Evolutionary conservation across 2,888 invertebrate species (phyloP).

Genomic region (Cyclophora punctaria): DNA sequence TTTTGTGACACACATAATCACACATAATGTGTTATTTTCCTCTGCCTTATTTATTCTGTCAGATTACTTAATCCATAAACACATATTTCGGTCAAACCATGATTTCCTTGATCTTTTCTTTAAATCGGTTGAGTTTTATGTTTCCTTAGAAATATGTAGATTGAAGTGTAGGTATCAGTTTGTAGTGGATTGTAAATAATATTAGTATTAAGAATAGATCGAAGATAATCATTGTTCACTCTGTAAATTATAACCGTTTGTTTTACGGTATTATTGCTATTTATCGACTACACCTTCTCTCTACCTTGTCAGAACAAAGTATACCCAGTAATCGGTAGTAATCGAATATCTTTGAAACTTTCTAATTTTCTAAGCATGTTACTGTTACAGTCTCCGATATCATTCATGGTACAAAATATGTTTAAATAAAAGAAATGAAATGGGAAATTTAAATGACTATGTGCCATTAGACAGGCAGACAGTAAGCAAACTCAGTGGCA

Average conservation of each 20-base stretch:
- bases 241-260: too few species aligned
- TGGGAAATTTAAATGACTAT: slow-evolving; percentile 33
- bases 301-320: too few species aligned
- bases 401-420: slow-evolving; percentile 61
- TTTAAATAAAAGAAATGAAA: slow-evolving; percentile 22
- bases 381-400: slow-evolving; percentile 13
- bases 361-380: neutral
- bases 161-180: slow-evolving; percentile 20
- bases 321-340: too few species aligned
- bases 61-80: too few species aligned
- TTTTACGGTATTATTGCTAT: too few species aligned
- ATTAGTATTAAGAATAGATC: slow-evolving; percentile 54
- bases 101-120: slow-evolving; percentile 72
- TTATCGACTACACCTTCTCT: too few species aligned
- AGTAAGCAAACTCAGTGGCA: slow-evolving; percentile 3
- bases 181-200: slow-evolving; percentile 18
- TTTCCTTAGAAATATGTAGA: slow-evolving; percentile 15
- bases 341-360: too few species aligned
- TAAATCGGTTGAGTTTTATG: slow-evolving; percentile 7
- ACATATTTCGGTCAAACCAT: slow-evolving; percentile 34
- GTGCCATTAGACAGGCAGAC: slow-evolving; percentile 64
- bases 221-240: slow-evolving; percentile 59
- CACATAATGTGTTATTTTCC: too few species aligned
- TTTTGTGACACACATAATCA: too few species aligned
- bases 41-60: too few species aligned